Evolutionary conservation across 2,797 vertebrate species (phyloP).

Genomic region (Esox masquinongy): DNA sequence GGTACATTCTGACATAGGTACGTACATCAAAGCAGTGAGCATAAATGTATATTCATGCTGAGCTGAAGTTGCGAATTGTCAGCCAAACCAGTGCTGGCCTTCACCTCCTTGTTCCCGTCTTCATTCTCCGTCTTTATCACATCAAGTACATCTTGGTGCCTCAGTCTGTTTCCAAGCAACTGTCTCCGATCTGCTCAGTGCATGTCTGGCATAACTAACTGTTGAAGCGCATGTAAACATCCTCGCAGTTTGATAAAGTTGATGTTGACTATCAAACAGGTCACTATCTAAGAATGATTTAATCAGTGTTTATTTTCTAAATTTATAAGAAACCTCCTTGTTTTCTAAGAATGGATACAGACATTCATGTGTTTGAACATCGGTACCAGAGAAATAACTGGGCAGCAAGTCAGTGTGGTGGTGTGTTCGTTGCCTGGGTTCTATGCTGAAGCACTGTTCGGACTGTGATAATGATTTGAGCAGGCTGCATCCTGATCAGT

Average conservation of each 20-base stretch:
- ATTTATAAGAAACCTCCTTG: too few species aligned
- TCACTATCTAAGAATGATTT: too few species aligned
- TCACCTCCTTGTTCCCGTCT: slow-evolving; percentile 33
- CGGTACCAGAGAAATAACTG: too few species aligned
- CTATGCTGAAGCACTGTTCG: slow-evolving; percentile 12
- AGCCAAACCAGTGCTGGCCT: slow-evolving; percentile 22
- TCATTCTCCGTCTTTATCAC: slow-evolving; percentile 32
- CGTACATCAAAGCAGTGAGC: not conserved
- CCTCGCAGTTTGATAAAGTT: too few species aligned
- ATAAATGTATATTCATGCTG: not conserved
- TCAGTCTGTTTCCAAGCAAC: slow-evolving; percentile 53
- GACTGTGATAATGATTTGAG: slow-evolving; percentile 29
- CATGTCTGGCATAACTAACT: not conserved
- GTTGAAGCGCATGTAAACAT: too few species aligned
- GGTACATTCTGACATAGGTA: not conserved
- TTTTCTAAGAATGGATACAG: too few species aligned
- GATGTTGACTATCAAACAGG: too few species aligned
- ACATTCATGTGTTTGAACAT: too few species aligned
- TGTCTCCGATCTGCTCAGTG: slow-evolving; percentile 26
- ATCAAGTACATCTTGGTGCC: slow-evolving; percentile 36
- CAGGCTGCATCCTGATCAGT: slow-evolving; percentile 26
- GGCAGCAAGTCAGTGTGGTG: not conserved
- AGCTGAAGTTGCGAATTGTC: slow-evolving; percentile 17
- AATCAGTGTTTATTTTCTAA: too few species aligned
- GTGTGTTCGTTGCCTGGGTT: slow-evolving; percentile 2